A percentile compares a stretch with the other conserved stretches of the same genome.
These are phyloP conservation scores for Chlorops oryzae DNA, from an alignment of 1,140 invertebrate genomes.

Conservation along the genomic window DNA sequence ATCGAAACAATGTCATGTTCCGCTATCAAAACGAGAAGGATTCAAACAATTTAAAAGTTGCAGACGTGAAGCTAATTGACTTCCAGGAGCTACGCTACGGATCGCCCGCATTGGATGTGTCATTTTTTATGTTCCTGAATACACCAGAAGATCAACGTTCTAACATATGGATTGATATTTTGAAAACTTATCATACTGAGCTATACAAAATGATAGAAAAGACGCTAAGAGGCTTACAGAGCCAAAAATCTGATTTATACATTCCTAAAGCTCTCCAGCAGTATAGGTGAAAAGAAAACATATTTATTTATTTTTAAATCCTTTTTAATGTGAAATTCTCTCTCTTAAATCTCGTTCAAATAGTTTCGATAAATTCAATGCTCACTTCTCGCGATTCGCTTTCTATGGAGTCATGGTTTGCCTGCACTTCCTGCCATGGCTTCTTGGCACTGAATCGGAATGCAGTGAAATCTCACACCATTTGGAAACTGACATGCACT, in stretches of 20 bases:
- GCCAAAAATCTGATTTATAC: too few species aligned
- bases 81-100: constrained; percentile 40
- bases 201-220: too few species aligned
- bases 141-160: constrained; percentile 18
- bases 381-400: constrained; percentile 36
- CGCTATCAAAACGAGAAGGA: constrained; percentile 16
- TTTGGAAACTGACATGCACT: constrained; percentile 36
- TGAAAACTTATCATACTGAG: constrained; percentile 15
- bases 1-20: constrained; percentile 44
- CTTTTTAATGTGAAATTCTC: background rate
- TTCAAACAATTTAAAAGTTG: too few species aligned
- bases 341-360: background rate
- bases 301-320: background rate
- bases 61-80: constrained; percentile 37
- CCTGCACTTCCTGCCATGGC: constrained; percentile 42
- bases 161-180: constrained; percentile 12
- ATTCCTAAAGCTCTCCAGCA: constrained; percentile 17
- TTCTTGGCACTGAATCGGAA: constrained; percentile 27
- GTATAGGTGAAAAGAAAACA: constrained; percentile 22
- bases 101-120: constrained; percentile 32
- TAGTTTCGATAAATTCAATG: constrained; percentile 31
- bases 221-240: too few species aligned
- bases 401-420: constrained; percentile 38
- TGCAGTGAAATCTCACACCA: constrained; percentile 28
- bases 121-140: constrained; percentile 44